Evolutionary conservation across 2,113 vertebrate species (phyloP).

Genomic region (Strix uralensis): DNA sequence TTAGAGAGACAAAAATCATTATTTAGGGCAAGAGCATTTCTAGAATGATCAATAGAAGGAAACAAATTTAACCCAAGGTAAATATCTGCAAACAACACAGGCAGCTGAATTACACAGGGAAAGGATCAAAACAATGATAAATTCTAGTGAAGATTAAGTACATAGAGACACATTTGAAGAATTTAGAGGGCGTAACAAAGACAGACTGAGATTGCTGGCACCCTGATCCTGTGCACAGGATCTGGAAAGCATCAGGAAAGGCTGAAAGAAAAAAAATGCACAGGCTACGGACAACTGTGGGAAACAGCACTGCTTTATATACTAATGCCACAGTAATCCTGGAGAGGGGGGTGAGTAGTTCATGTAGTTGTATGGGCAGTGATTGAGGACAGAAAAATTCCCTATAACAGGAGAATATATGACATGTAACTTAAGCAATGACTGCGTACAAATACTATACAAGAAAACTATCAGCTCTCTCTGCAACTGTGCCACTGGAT

Average conservation of each 20-base stretch:
- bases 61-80: not conserved
- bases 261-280: not conserved
- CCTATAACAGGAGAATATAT: not conserved
- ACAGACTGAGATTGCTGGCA: not conserved
- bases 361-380: not conserved
- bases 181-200: conserved; percentile 11
- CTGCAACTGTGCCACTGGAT: not conserved
- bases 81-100: not conserved
- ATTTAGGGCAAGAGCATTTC: not conserved
- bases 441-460: not conserved
- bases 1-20: conserved; percentile 1
- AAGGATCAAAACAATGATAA: not conserved
- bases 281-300: conserved; percentile 2
- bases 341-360: not conserved
- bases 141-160: not conserved
- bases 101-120: not conserved
- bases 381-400: not conserved
- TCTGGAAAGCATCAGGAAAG: conserved; percentile 50
- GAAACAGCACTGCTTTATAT: conserved; percentile 29
- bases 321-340: not conserved
- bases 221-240: not conserved
- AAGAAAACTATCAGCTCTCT: not conserved
- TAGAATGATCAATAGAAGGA: not conserved
- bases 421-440: not conserved
- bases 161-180: not conserved